These are phyloP conservation scores for Coecobrya sp. DNA, from an alignment of 2,888 invertebrate species.

Conservation along the genomic window DNA sequence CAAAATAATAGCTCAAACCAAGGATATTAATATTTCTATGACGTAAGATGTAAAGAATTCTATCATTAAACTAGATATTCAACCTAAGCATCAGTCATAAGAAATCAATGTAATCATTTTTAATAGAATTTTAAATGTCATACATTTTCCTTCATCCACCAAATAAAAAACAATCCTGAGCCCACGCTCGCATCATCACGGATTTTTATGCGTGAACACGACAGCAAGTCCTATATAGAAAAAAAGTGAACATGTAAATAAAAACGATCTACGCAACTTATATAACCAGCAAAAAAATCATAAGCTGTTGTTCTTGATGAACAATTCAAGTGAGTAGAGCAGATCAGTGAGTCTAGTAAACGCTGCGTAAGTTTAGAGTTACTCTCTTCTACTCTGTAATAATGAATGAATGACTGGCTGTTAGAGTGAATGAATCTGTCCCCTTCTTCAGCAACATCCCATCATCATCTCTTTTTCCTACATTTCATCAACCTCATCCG, in stretches of 20 bases:
- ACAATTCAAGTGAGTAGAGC: not conserved
- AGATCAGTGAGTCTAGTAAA: not conserved
- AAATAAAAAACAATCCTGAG: too few species aligned
- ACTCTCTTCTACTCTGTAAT: conserved; percentile 50
- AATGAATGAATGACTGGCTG: conserved; percentile 64
- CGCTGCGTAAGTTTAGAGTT: not conserved
- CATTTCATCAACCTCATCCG: conserved; percentile 16
- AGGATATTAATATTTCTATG: too few species aligned
- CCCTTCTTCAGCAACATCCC: conserved; percentile 54
- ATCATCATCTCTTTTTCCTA: conserved; percentile 8
- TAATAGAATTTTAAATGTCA: too few species aligned
- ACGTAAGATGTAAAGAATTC: too few species aligned
- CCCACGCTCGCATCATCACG: not conserved
- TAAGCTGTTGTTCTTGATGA: not conserved
- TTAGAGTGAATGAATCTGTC: conserved; percentile 68
- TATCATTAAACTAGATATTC: too few species aligned
- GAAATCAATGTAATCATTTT: too few species aligned
- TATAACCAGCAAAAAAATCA: not conserved
- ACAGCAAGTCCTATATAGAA: not conserved
- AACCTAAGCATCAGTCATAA: too few species aligned
- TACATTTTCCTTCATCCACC: too few species aligned
- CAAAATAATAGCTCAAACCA: too few species aligned
- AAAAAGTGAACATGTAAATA: not conserved
- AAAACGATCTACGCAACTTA: too few species aligned
- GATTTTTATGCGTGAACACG: not conserved